Evolutionary conservation across 92 coral and sea anemone species (phyloP).

Genomic region (Virgularia gustaviana): DNA sequence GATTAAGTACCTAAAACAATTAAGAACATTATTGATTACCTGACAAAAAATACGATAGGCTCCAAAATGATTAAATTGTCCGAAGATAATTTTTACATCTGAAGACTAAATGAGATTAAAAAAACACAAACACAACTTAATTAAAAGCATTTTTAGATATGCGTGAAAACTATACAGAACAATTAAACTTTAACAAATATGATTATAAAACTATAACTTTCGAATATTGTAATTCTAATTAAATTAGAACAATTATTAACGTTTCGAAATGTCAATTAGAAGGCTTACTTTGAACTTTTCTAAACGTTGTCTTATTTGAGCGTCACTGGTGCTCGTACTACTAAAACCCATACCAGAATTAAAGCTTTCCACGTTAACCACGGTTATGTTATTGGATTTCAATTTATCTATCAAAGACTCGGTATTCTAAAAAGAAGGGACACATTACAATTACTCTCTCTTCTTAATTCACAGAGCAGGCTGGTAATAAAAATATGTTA

Average conservation of each 20-base stretch:
- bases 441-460: neutral
- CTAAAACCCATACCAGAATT: constrained; percentile 25
- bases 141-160: neutral
- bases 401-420: constrained; percentile 40
- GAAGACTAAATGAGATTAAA: constrained; percentile 32
- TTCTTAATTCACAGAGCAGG: neutral
- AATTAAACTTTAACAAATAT: too few species aligned
- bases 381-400: constrained; percentile 34
- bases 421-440: constrained; percentile 34
- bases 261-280: too few species aligned
- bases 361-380: constrained; percentile 51
- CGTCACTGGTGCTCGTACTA: neutral
- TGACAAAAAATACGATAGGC: constrained; percentile 78
- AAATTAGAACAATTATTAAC: too few species aligned
- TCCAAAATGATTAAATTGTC: constrained; percentile 53
- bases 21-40: too few species aligned
- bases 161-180: too few species aligned
- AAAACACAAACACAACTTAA: neutral
- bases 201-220: neutral
- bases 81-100: constrained; percentile 70
- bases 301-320: constrained; percentile 30
- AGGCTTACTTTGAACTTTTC: constrained; percentile 50
- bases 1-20: too few species aligned
- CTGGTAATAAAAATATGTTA: neutral
- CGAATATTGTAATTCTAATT: neutral